Conservation (phyloP, 2,113 vertebrate species). For the Chrysemys picta region DNA sequence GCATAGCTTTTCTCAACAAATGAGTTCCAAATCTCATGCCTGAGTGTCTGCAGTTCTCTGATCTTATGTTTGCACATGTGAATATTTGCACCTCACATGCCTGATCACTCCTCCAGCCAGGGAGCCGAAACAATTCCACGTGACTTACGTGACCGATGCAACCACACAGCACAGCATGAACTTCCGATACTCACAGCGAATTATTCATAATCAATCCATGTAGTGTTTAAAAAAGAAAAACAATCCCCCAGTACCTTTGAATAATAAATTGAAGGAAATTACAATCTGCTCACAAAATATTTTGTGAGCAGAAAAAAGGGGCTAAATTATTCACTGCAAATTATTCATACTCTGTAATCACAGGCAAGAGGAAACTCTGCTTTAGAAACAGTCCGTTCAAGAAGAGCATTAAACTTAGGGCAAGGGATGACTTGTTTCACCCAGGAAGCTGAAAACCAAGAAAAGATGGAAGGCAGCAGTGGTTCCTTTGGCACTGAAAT, state of each 20-base stretch:
- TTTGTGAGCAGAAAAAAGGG: not conserved
- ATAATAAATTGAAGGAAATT: conserved; percentile 11
- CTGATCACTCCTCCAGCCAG: not conserved
- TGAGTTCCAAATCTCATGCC: not conserved
- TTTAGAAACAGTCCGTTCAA: not conserved
- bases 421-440: not conserved
- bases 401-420: not conserved
- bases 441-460: not conserved
- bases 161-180: not conserved
- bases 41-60: not conserved
- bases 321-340: conserved; percentile 9
- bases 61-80: not conserved
- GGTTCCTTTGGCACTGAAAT: conserved; percentile 41
- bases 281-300: not conserved
- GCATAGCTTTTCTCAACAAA: not conserved
- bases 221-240: not conserved
- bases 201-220: not conserved
- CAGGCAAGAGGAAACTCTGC: not conserved
- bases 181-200: not conserved
- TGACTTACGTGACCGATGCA: not conserved
- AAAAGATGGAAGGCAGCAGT: conserved; percentile 25
- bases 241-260: not conserved
- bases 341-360: not conserved
- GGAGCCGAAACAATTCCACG: not conserved
- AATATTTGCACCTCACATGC: not conserved